Evolutionary conservation across 1,140 invertebrate species (phyloP), one percentile per base, ranked within the genome.

Genomic region (Zeugodacus cucurbitae): DNA sequence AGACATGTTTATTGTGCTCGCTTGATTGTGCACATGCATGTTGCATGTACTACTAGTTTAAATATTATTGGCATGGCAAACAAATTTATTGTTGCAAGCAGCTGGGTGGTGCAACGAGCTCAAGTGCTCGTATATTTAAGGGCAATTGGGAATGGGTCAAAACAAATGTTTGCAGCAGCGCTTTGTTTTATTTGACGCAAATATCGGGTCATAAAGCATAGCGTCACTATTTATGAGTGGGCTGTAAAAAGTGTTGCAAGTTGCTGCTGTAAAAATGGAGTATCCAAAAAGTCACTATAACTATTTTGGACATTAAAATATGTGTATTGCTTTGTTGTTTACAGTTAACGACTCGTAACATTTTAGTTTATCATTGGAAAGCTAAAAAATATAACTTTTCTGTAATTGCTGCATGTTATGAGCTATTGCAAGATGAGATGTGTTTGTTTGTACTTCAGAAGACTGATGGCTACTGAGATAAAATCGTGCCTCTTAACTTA

Each of bases 51-150:
- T n/a, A n/a, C n/a, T n/a, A 48, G 58, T 37, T 48, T 82, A 82
- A 82, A 82, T 26, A 82, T 82, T 54, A 82, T 82, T 82, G 74
- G 41, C 48, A 82, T 82, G 22, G 74, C 74, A 54, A 82, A 82
- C 37, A 82, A 44, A 82, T 82, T 82, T 82, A 54, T 48, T 82
- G 17, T 48, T 82, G 74, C 41, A 48, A 54, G 8, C 74, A 82
- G 41, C 74, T 82, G 74, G 26, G 17, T 54, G 48, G 48, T 54
- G 48, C 3, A 44, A 10, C 7, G 41, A n/a, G 70, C 70, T 44
- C 34, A 3, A 44, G 20, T 26, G 37, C 37, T 82, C 20, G 2
- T 48, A 44, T 11, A 7, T 82, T 82, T 48, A 74, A 82, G 37
- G 41, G 41, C 37, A 82, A 82, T 82, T 48, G 74, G n/a, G n/a